Percentiles rank a stretch among this genome's conserved stretches.
Conservation (phyloP, 1,140 invertebrate genomes). For the Caenorhabditis remanei region DNA sequence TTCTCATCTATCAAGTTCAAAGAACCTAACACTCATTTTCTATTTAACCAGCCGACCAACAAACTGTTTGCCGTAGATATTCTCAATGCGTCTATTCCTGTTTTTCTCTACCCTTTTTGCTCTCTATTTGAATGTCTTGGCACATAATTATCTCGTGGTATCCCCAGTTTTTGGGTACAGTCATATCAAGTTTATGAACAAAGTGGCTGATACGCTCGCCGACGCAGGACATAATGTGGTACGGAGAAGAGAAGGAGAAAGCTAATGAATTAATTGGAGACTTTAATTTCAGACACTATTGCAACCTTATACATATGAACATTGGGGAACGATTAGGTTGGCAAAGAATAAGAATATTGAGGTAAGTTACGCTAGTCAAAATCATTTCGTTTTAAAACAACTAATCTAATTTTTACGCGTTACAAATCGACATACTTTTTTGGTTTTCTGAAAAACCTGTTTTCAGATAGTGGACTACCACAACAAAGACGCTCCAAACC, state of each 20-base stretch:
- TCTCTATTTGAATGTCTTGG: background rate
- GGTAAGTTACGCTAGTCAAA: too few species aligned
- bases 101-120: background rate
- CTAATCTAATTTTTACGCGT: too few species aligned
- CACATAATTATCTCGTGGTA: conserved; percentile 22
- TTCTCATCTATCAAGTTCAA: conserved; percentile 14
- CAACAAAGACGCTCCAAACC: conserved; percentile 5
- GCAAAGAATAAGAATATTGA: conserved; percentile 25
- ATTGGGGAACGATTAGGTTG: conserved; percentile 12
- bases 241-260: background rate
- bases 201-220: conserved; percentile 2
- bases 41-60: conserved; percentile 3
- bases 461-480: conserved; percentile 14
- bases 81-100: conserved; percentile 9
- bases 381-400: too few species aligned
- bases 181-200: conserved; percentile 27
- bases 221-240: conserved; percentile 32
- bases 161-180: conserved; percentile 17
- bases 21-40: background rate
- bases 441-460: background rate
- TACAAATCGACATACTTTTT: too few species aligned
- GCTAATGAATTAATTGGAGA: background rate
- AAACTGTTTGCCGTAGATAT: background rate
- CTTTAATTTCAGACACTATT: background rate
- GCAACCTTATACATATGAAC: conserved; percentile 33